A percentile compares a stretch with the other conserved stretches of the same genome.
Evolutionary conservation across 2,113 vertebrate genomes (phyloP).

Genomic region (Parus major): DNA sequence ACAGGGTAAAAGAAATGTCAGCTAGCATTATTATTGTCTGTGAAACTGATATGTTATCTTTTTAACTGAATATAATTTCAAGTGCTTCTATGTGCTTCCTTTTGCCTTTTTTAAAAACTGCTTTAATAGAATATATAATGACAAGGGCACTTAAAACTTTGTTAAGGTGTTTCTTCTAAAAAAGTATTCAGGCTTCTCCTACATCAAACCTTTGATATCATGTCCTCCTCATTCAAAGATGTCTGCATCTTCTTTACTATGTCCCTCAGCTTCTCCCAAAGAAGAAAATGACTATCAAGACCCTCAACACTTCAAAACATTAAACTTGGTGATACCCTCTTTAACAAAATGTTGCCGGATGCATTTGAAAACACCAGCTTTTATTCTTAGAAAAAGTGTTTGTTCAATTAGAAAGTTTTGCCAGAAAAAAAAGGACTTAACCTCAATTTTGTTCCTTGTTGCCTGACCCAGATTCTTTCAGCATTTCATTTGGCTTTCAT

Average conservation of each 20-base stretch:
- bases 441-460: background rate
- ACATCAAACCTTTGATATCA: background rate
- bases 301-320: background rate
- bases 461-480: background rate
- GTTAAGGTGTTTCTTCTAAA: background rate
- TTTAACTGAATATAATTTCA: background rate
- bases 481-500: background rate
- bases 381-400: background rate
- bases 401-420: background rate
- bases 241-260: background rate
- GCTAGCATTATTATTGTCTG: background rate
- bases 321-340: background rate
- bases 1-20: background rate
- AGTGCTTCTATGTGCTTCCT: background rate
- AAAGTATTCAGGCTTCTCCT: background rate
- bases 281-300: background rate
- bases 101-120: background rate
- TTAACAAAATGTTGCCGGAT: background rate
- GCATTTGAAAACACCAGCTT: background rate
- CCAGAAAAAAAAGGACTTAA: background rate
- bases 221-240: background rate
- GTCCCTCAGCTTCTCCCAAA: background rate
- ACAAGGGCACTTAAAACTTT: background rate
- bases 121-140: background rate
- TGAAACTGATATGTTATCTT: background rate